Base-by-base conservation (phyloP, 2,113 vertebrate species). In the Eolophus roseicapilla region DNA sequence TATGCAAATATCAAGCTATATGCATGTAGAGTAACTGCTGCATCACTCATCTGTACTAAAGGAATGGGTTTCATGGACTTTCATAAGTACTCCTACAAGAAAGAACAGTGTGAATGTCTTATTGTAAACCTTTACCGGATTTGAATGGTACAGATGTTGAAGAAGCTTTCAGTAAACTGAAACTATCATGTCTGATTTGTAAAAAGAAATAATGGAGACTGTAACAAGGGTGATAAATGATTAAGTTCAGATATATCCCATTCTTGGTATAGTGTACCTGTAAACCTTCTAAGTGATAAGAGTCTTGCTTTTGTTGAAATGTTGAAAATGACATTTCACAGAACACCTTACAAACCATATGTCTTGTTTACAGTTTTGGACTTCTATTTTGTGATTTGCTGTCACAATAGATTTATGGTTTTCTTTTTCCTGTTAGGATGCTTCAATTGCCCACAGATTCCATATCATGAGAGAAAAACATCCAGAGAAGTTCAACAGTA, bases 381-480 rank as follows among this genome's bases (percentile, higher is more conserved):
- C 86, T 94, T 88, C 37, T 94, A 23, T 79, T 68, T 95, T 62
- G 24, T 25, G 68, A 2, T 96, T 94, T 86, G 8, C 37, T 28
- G 70, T 59, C 37, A 10, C 35, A 46, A 41, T 27, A 82, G 43
- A 53, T 78, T 88, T 90, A 41, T 7, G 41, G n/a, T 62, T 83
- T 92, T 97, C 87, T 46, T 92, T 68, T 53, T 31, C 86, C 46
- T 92, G 82, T 70, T 97, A 99, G 99, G 99, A 99, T 76, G 99
- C 99, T 83, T 99, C 99, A 79, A 99, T 99, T 68, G 99, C 99
- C 52, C 99, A 99, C 97, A 99, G 99, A 96, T 99, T 99, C 97
- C 99, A 99, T 47, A 98, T 99, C 57, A 99, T 99, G 99, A 98
- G 99, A 95, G 99, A 99, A 98, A 99, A 99, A 93, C 99, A 99